Evolutionary conservation across 2,797 vertebrate genomes (phyloP), one percentile per base, ranked within the genome.

Genomic region (Triplophysa yarkandensis): DNA sequence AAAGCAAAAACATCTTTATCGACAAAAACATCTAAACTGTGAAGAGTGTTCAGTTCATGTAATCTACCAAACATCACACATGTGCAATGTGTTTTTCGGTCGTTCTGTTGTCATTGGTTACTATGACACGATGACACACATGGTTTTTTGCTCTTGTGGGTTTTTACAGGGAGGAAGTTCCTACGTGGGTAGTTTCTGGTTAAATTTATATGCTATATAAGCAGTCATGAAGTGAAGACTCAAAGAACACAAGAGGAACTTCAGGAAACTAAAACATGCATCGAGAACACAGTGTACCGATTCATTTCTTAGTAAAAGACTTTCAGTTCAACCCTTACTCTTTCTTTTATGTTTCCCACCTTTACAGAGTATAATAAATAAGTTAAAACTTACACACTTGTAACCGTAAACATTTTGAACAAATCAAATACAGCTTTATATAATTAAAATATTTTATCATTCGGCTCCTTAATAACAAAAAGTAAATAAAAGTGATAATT

Each of bases 171-270:
- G 55, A 79, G 74, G 77, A 74, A 68, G 77, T 70, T 66, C 28
- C 1, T 65, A 28, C 25, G 25, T 5, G 41, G 25, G 46, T 28
- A 21, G 23, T 62, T 63, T 32, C 66, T 52, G 66, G 67, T 67
- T 79, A 74, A 74, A 74, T 68, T 77, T 79, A 79, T 71, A 55
- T n/a, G 2, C 61, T 78, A 62, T 77, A 74, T 77, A 82, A 79
- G 58, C 54, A 34, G 44, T 57, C 28, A n/a, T 19, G 13, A 11
- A n/a, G 11, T 46, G 14, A 25, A 34, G 17, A 6, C 10, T 13
- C n/a, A 39, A 19, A 65, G 41, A 30, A 41, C 16, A 66, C 0
- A 17, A 64, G 10, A 43, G 6, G 10, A 28, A 25, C 50, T 41
- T 11, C 48, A 27, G 34, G 46, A 23, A 48, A 41, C 23, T 36